A percentile compares a stretch with the other conserved stretches of the same genome.
Conservation (phyloP, 2,797 vertebrate genomes). For the Phalanger gymnotis region DNA sequence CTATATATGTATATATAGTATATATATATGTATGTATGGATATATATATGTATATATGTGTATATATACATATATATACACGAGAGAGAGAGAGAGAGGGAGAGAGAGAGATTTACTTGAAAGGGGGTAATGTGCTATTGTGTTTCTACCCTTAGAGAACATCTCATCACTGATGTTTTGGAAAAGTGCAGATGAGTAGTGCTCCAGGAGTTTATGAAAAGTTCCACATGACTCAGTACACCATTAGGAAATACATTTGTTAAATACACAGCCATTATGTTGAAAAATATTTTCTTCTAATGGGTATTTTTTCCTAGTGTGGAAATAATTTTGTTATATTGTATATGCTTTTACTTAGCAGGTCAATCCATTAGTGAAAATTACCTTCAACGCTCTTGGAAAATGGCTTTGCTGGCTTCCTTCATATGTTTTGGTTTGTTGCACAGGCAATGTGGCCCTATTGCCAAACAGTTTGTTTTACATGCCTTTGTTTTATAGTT, state of each 20-base stretch:
- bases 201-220: constrained; percentile 13
- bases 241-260: background rate
- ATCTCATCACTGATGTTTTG: constrained; percentile 1
- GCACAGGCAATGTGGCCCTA: background rate
- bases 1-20: too few species aligned
- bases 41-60: too few species aligned
- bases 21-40: too few species aligned
- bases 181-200: constrained; percentile 12
- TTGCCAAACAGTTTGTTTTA: background rate
- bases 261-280: constrained; percentile 1
- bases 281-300: constrained; percentile 16
- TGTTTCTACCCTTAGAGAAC: constrained; percentile 13
- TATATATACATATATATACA: too few species aligned
- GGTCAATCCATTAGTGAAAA: constrained; percentile 12
- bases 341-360: background rate
- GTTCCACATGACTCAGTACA: background rate
- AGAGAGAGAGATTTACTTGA: background rate
- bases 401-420: background rate
- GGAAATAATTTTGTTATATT: constrained; percentile 49
- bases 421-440: constrained; percentile 12
- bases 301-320: constrained; percentile 15
- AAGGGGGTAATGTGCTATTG: background rate
- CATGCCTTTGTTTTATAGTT: background rate
- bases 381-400: constrained; percentile 20
- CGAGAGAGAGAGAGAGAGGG: background rate